phyloP scores from a whole-genome alignment of 2,888 invertebrate genomes.

The Scaptodrosophila latifasciaeformis region DNA sequence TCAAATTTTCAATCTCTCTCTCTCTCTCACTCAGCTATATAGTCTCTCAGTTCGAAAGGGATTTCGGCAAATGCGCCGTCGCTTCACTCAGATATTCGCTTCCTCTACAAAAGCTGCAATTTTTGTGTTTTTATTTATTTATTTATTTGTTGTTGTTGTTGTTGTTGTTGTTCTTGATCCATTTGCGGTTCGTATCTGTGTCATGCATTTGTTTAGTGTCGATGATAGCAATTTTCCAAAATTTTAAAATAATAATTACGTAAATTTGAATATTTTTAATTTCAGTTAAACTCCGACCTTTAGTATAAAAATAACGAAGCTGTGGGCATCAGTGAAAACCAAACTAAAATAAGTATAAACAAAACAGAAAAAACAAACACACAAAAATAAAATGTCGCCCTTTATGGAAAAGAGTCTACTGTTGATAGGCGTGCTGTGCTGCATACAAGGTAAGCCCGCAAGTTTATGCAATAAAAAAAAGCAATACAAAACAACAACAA shows the following conservation, averaged over 20 bases:
- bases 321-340: slow-evolving; percentile 4
- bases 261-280: too few species aligned
- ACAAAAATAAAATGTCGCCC: slow-evolving; percentile 66
- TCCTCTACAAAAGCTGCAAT: too few species aligned
- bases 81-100: background rate
- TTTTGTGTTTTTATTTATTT: too few species aligned
- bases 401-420: slow-evolving; percentile 71
- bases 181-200: background rate
- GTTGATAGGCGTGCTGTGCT: slow-evolving; percentile 70
- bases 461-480: slow-evolving; percentile 43
- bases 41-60: too few species aligned
- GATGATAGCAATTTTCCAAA: too few species aligned
- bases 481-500: too few species aligned
- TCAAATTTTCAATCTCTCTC: slow-evolving; percentile 1
- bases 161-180: background rate
- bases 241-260: too few species aligned
- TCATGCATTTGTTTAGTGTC: slow-evolving; percentile 33
- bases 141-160: too few species aligned
- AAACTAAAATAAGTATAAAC: slow-evolving; percentile 1
- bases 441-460: slow-evolving; percentile 70
- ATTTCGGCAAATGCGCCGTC: background rate
- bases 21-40: slow-evolving; percentile 9
- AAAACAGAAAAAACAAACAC: slow-evolving; percentile 11
- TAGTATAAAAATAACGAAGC: slow-evolving; percentile 6
- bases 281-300: too few species aligned